Base-by-base conservation (phyloP, 1,140 invertebrate genomes). In the Anoplolepis gracilipes region DNA sequence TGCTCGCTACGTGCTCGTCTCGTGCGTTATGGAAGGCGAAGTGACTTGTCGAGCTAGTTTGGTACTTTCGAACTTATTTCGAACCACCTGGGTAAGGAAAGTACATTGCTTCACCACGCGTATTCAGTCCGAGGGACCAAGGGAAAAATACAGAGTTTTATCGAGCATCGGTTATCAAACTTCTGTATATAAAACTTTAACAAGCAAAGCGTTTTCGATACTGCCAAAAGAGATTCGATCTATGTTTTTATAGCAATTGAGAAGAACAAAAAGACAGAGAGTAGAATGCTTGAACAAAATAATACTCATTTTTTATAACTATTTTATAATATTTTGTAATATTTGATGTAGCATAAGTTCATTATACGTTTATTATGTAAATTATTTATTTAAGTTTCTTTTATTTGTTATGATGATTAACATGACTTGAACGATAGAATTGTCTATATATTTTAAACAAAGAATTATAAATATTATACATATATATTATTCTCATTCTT, bases 121-220 rank as follows among this genome's bases (percentile, higher is more conserved):
- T 30, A 73, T 64, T 55, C 46, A 36, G 22, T 28, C 22, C 25
- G 30, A 46, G 0, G 28, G 7, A 8, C 16, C 25, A 33, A 22
- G 8, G 5, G 8, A n/a, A 59, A 85, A 85, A 88, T 46, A 25
- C 0, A 28, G 42, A 85, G 59, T 79, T 89, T 79, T 30, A 85
- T 88, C 46, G 61, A 57, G 28, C 75, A 53, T 61, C 78, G 42
- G 42, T 88, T 88, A 85, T 88, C 87, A 75, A 85, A 85, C 59
- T 79, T 49, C 55, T 11, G 7, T 19, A 49, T 59, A 46, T 75
- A 79, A 87, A 85, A 88, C 46, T 88, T 79, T 25, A 79, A 75
- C 33, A 13, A 36, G 84, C 39, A 36, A n/a, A 55, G 25, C 42
- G 84, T 16, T 73, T 73, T 53, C 46, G 49, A 61, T 87, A 61